Percentiles rank a stretch among this genome's conserved stretches.
Conservation (phyloP, 2,888 invertebrate genomes). For the Sesamia inferens region DNA sequence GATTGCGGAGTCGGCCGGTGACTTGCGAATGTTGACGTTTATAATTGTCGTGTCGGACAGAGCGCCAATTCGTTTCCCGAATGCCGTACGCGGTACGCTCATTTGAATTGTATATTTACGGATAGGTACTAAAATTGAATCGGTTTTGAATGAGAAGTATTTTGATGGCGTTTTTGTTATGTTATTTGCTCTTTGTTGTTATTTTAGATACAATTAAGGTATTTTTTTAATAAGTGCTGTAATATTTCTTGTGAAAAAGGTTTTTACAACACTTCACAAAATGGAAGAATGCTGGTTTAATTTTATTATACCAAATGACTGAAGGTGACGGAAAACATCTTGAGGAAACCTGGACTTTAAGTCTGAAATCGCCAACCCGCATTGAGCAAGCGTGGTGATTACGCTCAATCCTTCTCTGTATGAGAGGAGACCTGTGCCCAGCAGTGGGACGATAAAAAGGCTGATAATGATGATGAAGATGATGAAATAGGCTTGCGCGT, state of each 20-base stretch:
- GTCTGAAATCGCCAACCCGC: too few relatives aligned
- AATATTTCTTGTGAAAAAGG: neutral
- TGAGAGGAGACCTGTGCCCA: too few relatives aligned
- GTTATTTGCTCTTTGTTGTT: constrained; percentile 8
- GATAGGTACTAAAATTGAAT: constrained; percentile 44
- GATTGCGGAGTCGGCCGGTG: constrained; percentile 48
- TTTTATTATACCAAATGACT: neutral
- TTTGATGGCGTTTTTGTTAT: constrained; percentile 30
- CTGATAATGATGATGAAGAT: too few relatives aligned
- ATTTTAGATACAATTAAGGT: neutral
- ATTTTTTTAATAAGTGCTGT: neutral
- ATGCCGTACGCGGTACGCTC: constrained; percentile 31
- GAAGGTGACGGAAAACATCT: too few relatives aligned
- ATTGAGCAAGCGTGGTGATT: too few relatives aligned
- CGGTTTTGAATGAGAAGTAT: constrained; percentile 34
- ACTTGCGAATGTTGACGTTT: constrained; percentile 62
- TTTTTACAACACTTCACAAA: too few relatives aligned
- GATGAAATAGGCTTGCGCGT: too few relatives aligned
- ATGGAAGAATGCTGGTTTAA: neutral
- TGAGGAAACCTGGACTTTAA: too few relatives aligned
- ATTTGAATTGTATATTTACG: constrained; percentile 59
- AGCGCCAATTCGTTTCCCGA: constrained; percentile 53
- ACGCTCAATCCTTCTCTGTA: too few relatives aligned
- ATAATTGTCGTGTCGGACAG: constrained; percentile 56
- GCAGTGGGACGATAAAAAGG: too few relatives aligned